Conservation (phyloP, 2,888 invertebrate genomes). For the Vanessa cardui region DNA sequence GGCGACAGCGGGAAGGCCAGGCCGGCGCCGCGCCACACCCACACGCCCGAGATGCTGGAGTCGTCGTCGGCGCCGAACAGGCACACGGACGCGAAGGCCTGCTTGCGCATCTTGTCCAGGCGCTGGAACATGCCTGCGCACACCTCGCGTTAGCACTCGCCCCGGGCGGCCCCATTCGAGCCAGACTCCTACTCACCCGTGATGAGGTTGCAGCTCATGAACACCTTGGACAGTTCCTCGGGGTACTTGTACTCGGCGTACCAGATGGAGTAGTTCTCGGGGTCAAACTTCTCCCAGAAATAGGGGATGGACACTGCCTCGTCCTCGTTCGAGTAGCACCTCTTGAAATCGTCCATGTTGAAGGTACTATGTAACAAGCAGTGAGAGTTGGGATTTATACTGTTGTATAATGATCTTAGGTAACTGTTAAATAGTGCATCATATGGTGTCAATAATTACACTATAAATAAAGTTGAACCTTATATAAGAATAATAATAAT, state of each 20-base stretch:
- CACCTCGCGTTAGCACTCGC: not conserved
- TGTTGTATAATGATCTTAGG: too few species aligned
- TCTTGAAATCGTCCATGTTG: slow-evolving; percentile 98
- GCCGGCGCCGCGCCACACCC: slow-evolving; percentile 98
- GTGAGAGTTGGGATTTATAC: not conserved
- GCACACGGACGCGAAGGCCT: slow-evolving; percentile 96
- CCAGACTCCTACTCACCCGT: slow-evolving; percentile 81
- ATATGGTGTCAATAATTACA: too few species aligned
- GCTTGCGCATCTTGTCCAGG: slow-evolving; percentile 98
- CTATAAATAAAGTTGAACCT: too few species aligned
- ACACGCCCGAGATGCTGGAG: slow-evolving; percentile 96
- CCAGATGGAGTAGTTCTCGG: slow-evolving; percentile 98
- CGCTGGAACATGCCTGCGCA: slow-evolving; percentile 97
- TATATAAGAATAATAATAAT: too few species aligned
- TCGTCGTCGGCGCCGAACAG: slow-evolving; percentile 96
- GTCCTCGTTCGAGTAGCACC: slow-evolving; percentile 98
- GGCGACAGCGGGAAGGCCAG: slow-evolving; percentile 94
- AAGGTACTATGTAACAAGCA: slow-evolving; percentile 86
- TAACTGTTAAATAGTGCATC: too few species aligned
- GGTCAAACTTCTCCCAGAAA: slow-evolving; percentile 99
- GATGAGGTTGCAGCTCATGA: slow-evolving; percentile 99
- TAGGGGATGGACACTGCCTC: slow-evolving; percentile 96
- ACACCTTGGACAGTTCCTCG: slow-evolving; percentile 94
- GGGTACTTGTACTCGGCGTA: slow-evolving; percentile 98
- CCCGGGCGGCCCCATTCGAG: not conserved